Evolutionary conservation across 53 echinoderm and acorn worm genomes (phyloP).

Genomic region (Temnopleurus reevesii): DNA sequence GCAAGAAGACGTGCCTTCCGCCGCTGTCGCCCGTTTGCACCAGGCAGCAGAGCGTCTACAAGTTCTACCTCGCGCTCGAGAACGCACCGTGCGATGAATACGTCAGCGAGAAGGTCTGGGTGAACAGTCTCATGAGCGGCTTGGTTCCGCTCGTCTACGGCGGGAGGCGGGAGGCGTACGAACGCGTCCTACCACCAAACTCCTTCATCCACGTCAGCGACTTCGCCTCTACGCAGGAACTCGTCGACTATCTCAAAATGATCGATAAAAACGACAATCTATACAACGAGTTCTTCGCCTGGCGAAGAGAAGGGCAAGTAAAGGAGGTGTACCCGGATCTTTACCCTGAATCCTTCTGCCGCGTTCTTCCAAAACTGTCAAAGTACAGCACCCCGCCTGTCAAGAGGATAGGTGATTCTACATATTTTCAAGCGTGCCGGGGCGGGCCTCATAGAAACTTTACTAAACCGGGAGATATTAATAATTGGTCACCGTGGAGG

Average conservation of each 20-base stretch:
- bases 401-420: conserved; percentile 46
- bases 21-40: conserved; percentile 75
- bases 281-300: conserved; percentile 79
- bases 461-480: conserved; percentile 55
- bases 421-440: conserved; percentile 65
- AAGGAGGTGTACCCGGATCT: conserved; percentile 70
- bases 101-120: conserved; percentile 87
- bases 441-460: conserved; percentile 52
- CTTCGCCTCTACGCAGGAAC: conserved; percentile 60
- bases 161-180: conserved; percentile 73
- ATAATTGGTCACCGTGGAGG: conserved; percentile 72
- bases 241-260: conserved; percentile 67
- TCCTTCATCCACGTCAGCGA: conserved; percentile 82
- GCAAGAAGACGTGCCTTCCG: conserved; percentile 73
- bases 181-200: conserved; percentile 74
- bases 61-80: conserved; percentile 85
- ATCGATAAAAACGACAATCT: conserved; percentile 71
- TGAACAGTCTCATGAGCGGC: conserved; percentile 70
- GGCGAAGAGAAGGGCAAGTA: conserved; percentile 67
- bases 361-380: conserved; percentile 64
- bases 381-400: conserved; percentile 54
- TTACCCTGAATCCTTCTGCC: conserved; percentile 64
- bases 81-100: conserved; percentile 87
- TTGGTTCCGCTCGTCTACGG: conserved; percentile 84
- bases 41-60: conserved; percentile 63